These are phyloP conservation scores for Eugnorisma glareosa DNA, from an alignment of 2,888 invertebrate genomes.

Conservation along the genomic window DNA sequence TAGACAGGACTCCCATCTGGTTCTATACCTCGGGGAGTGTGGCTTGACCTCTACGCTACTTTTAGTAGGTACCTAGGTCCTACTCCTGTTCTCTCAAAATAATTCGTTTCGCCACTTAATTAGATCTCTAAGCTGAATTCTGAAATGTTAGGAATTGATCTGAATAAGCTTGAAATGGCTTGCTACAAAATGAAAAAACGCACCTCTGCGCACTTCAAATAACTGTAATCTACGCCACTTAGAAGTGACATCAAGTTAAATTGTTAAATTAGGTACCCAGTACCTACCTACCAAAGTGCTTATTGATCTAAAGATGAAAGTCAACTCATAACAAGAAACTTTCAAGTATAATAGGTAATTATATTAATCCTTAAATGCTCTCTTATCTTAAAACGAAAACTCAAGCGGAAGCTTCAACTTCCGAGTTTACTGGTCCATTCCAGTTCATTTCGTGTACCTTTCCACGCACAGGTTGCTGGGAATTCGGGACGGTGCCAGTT, in stretches of 20 bases:
- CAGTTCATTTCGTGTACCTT: constrained; percentile 42
- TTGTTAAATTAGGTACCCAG: background rate
- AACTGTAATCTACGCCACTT: background rate
- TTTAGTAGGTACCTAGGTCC: too few relatives aligned
- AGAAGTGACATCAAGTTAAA: background rate
- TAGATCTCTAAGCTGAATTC: background rate
- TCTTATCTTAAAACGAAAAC: constrained; percentile 39
- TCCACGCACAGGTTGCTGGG: constrained; percentile 6
- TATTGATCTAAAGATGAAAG: constrained; percentile 7
- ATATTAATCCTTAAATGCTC: constrained; percentile 21
- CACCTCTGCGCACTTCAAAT: background rate
- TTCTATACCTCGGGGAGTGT: too few relatives aligned
- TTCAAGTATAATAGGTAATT: constrained; percentile 11
- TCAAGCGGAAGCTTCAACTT: constrained; percentile 43
- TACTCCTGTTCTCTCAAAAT: too few relatives aligned
- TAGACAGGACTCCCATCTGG: too few relatives aligned
- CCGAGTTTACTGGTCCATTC: constrained; percentile 53
- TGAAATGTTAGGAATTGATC: background rate
- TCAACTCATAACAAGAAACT: background rate
- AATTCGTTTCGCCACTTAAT: too few relatives aligned
- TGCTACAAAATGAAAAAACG: background rate
- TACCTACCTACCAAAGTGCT: background rate
- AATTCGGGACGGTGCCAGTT: constrained; percentile 6
- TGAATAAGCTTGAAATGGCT: background rate
- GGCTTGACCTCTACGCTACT: too few relatives aligned